Evolutionary conservation across 2,797 vertebrate genomes (phyloP).

Genomic region (Notolabrus celidotus): DNA sequence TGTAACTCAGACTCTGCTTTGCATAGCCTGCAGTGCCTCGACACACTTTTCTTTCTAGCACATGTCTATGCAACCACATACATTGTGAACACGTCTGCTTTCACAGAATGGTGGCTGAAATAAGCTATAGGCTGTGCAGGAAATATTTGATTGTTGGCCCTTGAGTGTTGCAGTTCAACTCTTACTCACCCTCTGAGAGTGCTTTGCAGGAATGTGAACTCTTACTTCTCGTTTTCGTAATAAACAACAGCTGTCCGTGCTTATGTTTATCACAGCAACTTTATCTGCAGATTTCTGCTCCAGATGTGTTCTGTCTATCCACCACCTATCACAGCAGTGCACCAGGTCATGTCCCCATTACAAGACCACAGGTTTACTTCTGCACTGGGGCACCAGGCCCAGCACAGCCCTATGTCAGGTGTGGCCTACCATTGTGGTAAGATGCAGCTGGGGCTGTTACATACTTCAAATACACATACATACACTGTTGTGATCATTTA

Average conservation of each 20-base stretch:
- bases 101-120: neutral
- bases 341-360: conserved; percentile 44
- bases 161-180: neutral
- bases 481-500: neutral
- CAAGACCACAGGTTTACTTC: conserved; percentile 30
- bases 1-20: too few species aligned
- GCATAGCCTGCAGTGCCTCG: too few species aligned
- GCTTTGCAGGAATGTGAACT: neutral
- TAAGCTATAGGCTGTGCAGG: neutral
- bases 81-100: too few species aligned
- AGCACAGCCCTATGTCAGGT: conserved; percentile 68
- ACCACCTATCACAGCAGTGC: neutral
- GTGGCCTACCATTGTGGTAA: conserved; percentile 77
- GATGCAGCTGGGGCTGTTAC: conserved; percentile 57
- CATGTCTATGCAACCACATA: neutral
- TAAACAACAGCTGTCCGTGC: conserved; percentile 22
- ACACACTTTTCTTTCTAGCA: too few species aligned
- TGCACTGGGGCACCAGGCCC: conserved; percentile 31
- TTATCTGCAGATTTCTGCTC: conserved; percentile 7
- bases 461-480: neutral
- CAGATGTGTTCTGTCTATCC: conserved; percentile 3
- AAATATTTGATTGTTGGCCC: neutral
- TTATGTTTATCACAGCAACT: conserved; percentile 12
- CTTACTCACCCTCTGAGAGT: neutral
- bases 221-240: neutral